Base-by-base conservation (phyloP, 2,797 vertebrate genomes). In the Chromobotia macracanthus region DNA sequence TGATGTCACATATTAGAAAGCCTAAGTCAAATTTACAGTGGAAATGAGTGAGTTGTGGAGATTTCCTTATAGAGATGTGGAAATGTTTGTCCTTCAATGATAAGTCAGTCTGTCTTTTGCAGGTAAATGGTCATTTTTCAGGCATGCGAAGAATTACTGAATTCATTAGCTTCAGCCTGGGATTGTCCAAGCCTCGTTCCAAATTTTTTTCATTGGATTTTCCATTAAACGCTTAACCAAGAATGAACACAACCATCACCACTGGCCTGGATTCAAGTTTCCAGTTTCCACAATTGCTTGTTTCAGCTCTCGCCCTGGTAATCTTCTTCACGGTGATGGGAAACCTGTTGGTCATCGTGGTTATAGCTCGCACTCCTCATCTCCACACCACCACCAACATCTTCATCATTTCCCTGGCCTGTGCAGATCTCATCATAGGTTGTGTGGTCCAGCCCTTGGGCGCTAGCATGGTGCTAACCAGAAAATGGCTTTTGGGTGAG, bases 341-440 rank as follows among this genome's bases (percentile, higher is more conserved):
- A 2, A 95, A 95, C 87, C 61, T 92, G 81, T 80, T 95, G 89
- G 94, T 94, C 9, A 93, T 95, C 9, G 83, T 88, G 73, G 92
- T 94, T 82, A 91, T 95, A 53, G 88, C 91, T 18, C 90, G 84
- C 75, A 95, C 92, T 8, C 91, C 91, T 0, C 87, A 92, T 75
- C 88, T 95, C 72, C 95, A 94, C 84, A 94, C 92, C 78, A 90
- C 93, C 83, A 95, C 94, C 86, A 94, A 94, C 65, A 85, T 95
- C 31, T 95, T 95, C 82, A 86, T 95, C 89, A 94, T 91, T 19
- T 95, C 95, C 0, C 88, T 95, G 90, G 94, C 94, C 1, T 89
- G 92, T 0, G 94, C 94, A 0, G 94, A 95, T 87, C 90, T 95
- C 79, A 85, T 95, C 69, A 90, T 95, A 91, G 94, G 94, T 18